Evolutionary conservation across 2,113 vertebrate genomes (phyloP).

Genomic region (Galemys pyrenaicus): DNA sequence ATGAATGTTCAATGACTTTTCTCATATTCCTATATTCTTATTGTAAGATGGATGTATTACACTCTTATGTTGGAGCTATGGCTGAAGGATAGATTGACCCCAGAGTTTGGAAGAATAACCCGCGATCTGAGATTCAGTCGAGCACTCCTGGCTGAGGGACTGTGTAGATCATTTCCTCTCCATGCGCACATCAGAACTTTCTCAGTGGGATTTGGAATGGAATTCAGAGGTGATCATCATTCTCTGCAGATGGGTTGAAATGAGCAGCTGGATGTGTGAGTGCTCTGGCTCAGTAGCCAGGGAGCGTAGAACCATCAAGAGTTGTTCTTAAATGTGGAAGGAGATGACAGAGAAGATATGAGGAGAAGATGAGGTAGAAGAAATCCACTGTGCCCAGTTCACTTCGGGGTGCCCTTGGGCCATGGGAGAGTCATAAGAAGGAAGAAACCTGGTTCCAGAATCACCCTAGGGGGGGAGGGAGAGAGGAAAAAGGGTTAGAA

Average conservation of each 20-base stretch:
- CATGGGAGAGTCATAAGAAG: no score
- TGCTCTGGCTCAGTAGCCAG: rapidly evolving
- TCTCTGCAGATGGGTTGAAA: neutral
- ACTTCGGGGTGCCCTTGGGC: no score
- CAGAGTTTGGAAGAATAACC: neutral
- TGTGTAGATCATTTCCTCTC: neutral
- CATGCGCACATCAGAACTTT: no score
- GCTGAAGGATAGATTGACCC: rapidly evolving
- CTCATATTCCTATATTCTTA: neutral
- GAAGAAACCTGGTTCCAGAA: no score
- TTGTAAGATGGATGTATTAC: neutral
- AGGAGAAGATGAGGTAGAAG: no score
- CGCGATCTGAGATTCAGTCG: neutral
- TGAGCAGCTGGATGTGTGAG: neutral
- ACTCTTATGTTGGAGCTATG: rapidly evolving
- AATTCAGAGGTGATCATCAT: neutral
- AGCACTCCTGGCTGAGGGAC: neutral
- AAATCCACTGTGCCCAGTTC: no score
- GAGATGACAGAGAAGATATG: no score
- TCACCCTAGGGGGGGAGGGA: no score
- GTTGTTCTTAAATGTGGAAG: neutral
- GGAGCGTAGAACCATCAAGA: rapidly evolving
- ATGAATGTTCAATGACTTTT: neutral
- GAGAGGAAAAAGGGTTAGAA: neutral
- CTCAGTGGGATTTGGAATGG: neutral